Conservation (phyloP, 2,113 vertebrate species). For the Psettodes erumei region DNA sequence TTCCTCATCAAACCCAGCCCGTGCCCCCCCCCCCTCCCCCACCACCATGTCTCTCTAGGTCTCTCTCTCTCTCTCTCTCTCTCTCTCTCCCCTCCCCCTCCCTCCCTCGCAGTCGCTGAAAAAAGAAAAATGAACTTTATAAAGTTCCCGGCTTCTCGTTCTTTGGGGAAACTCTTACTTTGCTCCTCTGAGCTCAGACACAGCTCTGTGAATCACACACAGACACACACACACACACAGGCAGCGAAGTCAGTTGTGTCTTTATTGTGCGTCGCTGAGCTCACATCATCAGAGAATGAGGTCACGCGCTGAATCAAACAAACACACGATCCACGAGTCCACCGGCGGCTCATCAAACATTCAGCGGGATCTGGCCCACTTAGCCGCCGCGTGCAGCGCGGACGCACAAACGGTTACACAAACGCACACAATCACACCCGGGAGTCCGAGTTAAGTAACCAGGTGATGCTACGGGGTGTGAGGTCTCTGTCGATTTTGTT, state of each 20-base stretch:
- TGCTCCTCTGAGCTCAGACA: constrained; percentile 5
- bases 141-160: constrained; percentile 29
- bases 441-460: too few species aligned
- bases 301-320: constrained; percentile 4
- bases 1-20: constrained; percentile 35
- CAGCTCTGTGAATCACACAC: background rate
- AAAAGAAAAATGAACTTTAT: too few species aligned
- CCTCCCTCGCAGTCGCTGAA: background rate
- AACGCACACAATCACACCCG: constrained; percentile 9
- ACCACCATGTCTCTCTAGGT: background rate
- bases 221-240: constrained; percentile 17
- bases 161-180: constrained; percentile 25
- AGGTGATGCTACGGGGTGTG: too few species aligned
- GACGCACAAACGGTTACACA: background rate
- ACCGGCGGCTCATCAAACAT: constrained; percentile 49
- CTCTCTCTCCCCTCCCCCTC: constrained; percentile 1
- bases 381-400: constrained; percentile 1
- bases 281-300: too few species aligned
- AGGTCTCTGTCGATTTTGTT: too few species aligned
- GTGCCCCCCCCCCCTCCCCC: constrained; percentile 20
- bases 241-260: background rate
- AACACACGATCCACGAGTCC: constrained; percentile 26
- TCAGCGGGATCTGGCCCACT: constrained; percentile 47
- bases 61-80: constrained; percentile 2
- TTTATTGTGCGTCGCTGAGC: background rate